phyloP scores from a whole-genome alignment of 2,888 invertebrate species.

The Thelaira solivaga region DNA sequence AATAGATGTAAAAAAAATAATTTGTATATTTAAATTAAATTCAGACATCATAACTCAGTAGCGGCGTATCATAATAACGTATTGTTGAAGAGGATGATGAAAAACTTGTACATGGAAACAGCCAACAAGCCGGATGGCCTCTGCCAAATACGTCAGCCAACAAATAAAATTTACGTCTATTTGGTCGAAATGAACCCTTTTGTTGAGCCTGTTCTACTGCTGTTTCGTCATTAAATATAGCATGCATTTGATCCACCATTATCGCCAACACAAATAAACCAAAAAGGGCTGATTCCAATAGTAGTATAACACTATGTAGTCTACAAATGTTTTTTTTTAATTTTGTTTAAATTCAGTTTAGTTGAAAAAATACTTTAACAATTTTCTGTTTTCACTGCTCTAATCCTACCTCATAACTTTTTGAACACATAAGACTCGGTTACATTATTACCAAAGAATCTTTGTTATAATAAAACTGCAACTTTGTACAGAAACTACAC shows the following conservation, averaged over 20 bases:
- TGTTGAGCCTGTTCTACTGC: slow-evolving; percentile 87
- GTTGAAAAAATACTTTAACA: not conserved
- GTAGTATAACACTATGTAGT: slow-evolving; percentile 88
- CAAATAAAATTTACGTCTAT: slow-evolving; percentile 82
- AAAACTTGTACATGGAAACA: slow-evolving; percentile 82
- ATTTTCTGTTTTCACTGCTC: too few species aligned
- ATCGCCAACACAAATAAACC: slow-evolving; percentile 93
- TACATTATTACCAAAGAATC: too few species aligned
- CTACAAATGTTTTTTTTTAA: slow-evolving; percentile 76
- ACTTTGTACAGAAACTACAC: too few species aligned
- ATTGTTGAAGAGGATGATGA: slow-evolving; percentile 71
- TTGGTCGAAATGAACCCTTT: slow-evolving; percentile 82
- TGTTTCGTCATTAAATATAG: slow-evolving; percentile 90
- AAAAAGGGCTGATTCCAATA: slow-evolving; percentile 89
- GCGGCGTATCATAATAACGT: slow-evolving; percentile 75
- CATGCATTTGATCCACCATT: slow-evolving; percentile 90
- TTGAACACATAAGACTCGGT: too few species aligned
- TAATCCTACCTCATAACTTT: too few species aligned
- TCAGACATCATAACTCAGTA: slow-evolving; percentile 76
- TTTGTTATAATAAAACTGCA: too few species aligned
- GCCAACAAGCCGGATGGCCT: slow-evolving; percentile 84
- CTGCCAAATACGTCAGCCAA: slow-evolving; percentile 88
- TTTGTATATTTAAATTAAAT: slow-evolving; percentile 5
- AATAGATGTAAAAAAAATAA: slow-evolving; percentile 9
- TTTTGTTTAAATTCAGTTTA: not conserved